These are phyloP conservation scores for Ypsolopha sequella DNA, from an alignment of 2,888 invertebrate species.

Conservation along the genomic window DNA sequence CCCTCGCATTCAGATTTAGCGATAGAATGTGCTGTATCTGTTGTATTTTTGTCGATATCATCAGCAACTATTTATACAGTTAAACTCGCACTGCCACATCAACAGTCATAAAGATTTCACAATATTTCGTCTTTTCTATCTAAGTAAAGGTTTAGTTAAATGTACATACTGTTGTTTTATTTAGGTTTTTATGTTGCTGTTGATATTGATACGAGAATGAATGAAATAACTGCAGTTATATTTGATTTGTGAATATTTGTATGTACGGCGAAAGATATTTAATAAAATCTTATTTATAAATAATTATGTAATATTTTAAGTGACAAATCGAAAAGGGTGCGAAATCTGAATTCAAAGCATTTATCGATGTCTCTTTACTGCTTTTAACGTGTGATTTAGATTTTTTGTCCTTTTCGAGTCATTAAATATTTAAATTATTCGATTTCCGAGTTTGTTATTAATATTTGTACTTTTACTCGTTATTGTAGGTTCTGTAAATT, in stretches of 20 bases:
- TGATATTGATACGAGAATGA: neutral
- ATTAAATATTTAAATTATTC: constrained; percentile 30
- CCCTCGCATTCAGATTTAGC: constrained; percentile 34
- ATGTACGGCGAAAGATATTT: constrained; percentile 40
- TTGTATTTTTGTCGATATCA: neutral
- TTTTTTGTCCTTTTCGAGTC: constrained; percentile 41
- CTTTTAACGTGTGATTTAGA: constrained; percentile 17
- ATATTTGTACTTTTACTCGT: constrained; percentile 31
- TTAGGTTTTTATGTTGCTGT: neutral
- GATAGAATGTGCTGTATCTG: neutral
- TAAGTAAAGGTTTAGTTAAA: neutral
- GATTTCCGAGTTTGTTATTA: constrained; percentile 28
- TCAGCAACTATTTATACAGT: neutral
- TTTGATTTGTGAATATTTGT: constrained; percentile 28
- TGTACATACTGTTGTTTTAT: neutral
- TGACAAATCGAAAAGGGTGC: constrained; percentile 35
- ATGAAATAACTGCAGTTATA: neutral
- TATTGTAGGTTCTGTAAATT: constrained; percentile 35
- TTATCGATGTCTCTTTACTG: neutral
- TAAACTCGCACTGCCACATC: neutral
- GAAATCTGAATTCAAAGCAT: constrained; percentile 18
- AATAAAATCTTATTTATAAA: constrained; percentile 36
- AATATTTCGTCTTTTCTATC: too few species aligned
- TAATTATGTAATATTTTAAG: constrained; percentile 36
- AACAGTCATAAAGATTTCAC: neutral